Conservation (phyloP, 2,888 invertebrate genomes). For the Sepiola atlantica region DNA sequence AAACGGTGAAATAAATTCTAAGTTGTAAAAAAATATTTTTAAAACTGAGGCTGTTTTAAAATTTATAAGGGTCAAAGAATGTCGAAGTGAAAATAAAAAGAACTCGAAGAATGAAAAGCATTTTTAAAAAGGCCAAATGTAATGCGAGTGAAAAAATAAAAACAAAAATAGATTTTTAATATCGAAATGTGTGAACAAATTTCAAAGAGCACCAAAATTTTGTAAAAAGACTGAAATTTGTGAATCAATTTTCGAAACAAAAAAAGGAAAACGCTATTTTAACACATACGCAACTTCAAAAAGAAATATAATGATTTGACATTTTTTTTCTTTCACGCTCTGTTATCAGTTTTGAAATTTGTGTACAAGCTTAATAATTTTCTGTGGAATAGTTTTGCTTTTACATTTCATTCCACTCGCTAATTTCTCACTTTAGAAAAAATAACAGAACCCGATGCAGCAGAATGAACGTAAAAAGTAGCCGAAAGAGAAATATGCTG, state of each 20-base stretch:
- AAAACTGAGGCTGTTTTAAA: background rate
- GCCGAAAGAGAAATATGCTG: no score
- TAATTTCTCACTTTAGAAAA: conserved; percentile 14
- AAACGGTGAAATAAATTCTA: background rate
- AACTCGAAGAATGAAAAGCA: background rate
- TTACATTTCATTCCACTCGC: background rate
- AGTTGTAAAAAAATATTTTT: background rate
- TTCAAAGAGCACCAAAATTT: no score
- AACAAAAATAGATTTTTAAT: background rate
- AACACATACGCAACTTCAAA: background rate
- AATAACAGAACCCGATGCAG: background rate
- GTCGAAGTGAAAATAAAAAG: background rate
- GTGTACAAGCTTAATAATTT: background rate
- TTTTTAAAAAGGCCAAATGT: conserved; percentile 3
- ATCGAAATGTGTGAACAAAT: no score
- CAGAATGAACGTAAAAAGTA: background rate
- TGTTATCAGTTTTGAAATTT: background rate
- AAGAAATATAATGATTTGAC: background rate
- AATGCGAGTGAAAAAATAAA: background rate
- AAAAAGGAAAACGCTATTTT: background rate
- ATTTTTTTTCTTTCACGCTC: background rate
- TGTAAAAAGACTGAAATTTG: background rate
- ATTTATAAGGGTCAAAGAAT: background rate
- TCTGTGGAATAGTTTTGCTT: background rate
- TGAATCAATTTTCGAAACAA: background rate